Conservation (phyloP, 2,113 vertebrate species). For the Ariopsis seemanni region DNA sequence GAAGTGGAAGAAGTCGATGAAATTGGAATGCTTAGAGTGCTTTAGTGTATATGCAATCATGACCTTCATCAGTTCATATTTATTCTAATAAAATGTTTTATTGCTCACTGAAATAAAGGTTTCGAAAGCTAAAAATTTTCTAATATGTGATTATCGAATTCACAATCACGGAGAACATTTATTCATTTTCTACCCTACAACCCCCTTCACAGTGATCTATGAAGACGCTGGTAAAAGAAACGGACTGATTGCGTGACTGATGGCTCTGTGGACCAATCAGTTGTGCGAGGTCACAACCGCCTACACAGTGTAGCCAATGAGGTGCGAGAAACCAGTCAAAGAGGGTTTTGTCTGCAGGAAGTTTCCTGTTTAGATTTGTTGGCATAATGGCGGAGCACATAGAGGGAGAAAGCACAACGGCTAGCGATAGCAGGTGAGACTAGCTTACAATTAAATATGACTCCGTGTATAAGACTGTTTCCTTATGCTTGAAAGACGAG, state of each 20-base stretch:
- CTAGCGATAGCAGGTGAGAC: constrained; percentile 76
- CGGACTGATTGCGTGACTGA: background rate
- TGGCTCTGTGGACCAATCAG: constrained; percentile 20
- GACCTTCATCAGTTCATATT: background rate
- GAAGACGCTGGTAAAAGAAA: background rate
- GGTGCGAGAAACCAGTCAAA: background rate
- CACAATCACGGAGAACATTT: background rate
- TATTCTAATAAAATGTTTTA: background rate
- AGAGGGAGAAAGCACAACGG: constrained; percentile 72
- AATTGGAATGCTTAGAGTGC: constrained; percentile 70
- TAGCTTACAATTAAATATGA: background rate
- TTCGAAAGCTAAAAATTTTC: background rate
- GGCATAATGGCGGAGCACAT: constrained; percentile 78
- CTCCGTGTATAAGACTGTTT: background rate
- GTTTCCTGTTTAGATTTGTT: constrained; percentile 59
- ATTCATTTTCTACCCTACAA: background rate
- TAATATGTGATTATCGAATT: background rate
- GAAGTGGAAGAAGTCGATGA: constrained; percentile 73
- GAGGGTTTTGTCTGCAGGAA: constrained; percentile 65
- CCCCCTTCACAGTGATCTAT: background rate
- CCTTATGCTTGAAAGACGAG: background rate
- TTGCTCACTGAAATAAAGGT: background rate
- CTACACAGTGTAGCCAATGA: constrained; percentile 46
- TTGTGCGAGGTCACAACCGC: background rate
- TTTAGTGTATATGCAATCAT: constrained; percentile 59